Percentiles rank a stretch among this genome's conserved stretches.
Evolutionary conservation across 2,113 vertebrate species (phyloP).

Genomic region (Anoplopoma fimbria): DNA sequence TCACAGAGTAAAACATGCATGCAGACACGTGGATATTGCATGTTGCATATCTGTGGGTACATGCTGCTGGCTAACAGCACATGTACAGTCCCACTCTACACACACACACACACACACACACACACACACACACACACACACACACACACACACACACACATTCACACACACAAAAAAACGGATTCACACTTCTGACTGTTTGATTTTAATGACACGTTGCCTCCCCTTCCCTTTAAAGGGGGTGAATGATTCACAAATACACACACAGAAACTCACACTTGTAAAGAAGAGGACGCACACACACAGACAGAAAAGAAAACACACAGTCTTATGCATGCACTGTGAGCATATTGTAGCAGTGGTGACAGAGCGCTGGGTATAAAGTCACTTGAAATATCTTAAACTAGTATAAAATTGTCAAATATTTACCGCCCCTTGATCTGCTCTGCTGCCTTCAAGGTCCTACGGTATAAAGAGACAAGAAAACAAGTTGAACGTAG

Average conservation of each 20-base stretch:
- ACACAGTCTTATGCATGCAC: neutral
- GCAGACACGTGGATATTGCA: too few species aligned
- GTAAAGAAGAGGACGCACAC: neutral
- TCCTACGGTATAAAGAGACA: neutral
- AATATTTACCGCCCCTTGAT: neutral
- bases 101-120: neutral
- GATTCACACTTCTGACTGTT: neutral
- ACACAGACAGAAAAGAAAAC: neutral
- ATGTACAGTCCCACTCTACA: conserved; percentile 11
- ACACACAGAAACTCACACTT: neutral
- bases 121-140: neutral
- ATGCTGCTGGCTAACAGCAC: conserved; percentile 1
- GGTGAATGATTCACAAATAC: conserved; percentile 1
- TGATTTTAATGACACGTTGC: conserved; percentile 8
- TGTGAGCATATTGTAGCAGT: neutral
- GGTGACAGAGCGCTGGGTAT: neutral
- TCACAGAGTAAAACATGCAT: neutral
- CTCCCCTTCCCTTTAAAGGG: neutral
- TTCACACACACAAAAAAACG: neutral
- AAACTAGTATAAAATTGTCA: neutral
- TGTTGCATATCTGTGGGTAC: conserved; percentile 27
- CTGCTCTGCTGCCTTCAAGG: neutral
- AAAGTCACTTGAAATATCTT: conserved; percentile 4
- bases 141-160: neutral
- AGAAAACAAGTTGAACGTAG: neutral